A percentile compares a stretch with the other conserved stretches of the same genome.
These are phyloP conservation scores for Chrysochloris asiatica DNA, from an alignment of 2,113 vertebrate genomes.

Conservation along the genomic window DNA sequence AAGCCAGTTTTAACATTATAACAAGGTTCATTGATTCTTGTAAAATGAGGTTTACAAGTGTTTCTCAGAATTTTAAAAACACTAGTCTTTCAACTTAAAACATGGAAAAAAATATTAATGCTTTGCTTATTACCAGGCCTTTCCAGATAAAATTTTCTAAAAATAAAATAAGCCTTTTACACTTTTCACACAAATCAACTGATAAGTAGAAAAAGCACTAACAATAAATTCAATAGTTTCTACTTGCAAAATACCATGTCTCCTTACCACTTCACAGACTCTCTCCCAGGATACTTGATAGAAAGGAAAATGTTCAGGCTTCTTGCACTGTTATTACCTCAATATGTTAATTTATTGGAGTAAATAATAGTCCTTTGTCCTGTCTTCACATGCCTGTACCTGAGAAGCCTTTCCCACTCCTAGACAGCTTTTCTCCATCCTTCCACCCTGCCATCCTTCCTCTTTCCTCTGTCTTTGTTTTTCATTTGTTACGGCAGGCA, in stretches of 20 bases:
- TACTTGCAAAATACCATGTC: not conserved
- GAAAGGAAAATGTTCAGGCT: not conserved
- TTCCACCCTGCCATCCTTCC: not conserved
- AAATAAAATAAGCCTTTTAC: not conserved
- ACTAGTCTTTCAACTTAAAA: conserved; percentile 19
- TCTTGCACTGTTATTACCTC: not conserved
- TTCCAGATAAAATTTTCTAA: conserved; percentile 27
- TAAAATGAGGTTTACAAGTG: not conserved
- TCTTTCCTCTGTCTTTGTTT: not conserved
- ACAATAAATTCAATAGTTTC: not conserved
- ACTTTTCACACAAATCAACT: not conserved
- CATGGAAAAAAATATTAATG: not conserved
- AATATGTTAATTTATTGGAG: not conserved
- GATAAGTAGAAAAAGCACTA: not conserved
- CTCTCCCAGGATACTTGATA: not conserved
- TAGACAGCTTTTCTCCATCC: too few relatives aligned
- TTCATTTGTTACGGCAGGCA: not conserved
- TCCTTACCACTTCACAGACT: not conserved
- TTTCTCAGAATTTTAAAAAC: conserved; percentile 35
- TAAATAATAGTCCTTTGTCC: not conserved
- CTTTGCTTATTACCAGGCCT: not conserved
- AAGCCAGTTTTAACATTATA: conserved; percentile 5
- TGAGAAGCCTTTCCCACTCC: too few relatives aligned
- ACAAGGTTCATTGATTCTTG: not conserved
- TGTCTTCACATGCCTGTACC: not conserved